phyloP scores from a whole-genome alignment of 2,888 invertebrate species.

The Stomorhina lunata region DNA sequence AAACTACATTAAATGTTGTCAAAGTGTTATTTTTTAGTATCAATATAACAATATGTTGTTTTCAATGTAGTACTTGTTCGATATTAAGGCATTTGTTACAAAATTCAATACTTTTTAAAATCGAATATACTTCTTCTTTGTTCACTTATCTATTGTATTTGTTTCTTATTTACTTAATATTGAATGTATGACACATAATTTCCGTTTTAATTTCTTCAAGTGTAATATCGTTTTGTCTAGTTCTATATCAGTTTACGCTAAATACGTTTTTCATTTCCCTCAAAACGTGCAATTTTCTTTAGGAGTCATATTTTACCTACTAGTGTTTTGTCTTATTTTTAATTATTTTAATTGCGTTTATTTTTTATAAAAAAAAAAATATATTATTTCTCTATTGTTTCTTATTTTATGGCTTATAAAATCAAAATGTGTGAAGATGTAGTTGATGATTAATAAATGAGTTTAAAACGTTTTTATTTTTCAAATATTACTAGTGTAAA shows the following conservation, averaged over 20 bases:
- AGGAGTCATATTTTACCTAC: slow-evolving; percentile 25
- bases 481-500: too few species aligned
- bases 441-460: slow-evolving; percentile 55
- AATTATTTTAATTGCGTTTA: slow-evolving; percentile 66
- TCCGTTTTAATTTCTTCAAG: slow-evolving; percentile 32
- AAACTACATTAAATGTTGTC: too few species aligned
- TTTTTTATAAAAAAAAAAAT: too few species aligned
- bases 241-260: slow-evolving; percentile 26
- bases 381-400: slow-evolving; percentile 41
- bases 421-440: slow-evolving; percentile 35
- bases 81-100: too few species aligned
- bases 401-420: slow-evolving; percentile 34
- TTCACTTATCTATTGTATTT: neutral
- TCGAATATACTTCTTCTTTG: neutral
- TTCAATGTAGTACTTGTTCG: too few species aligned
- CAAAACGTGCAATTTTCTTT: slow-evolving; percentile 60
- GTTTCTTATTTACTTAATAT: neutral
- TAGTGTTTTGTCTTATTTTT: slow-evolving; percentile 39
- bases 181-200: slow-evolving; percentile 32
- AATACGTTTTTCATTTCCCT: slow-evolving; percentile 13
- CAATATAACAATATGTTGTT: too few species aligned
- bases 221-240: slow-evolving; percentile 23
- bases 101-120: too few species aligned
- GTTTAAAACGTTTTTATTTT: slow-evolving; percentile 45
- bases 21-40: too few species aligned